Percentiles rank a stretch among this genome's conserved stretches.
These are phyloP conservation scores for Agrochola litura DNA, from an alignment of 2,888 invertebrate genomes.

Conservation along the genomic window DNA sequence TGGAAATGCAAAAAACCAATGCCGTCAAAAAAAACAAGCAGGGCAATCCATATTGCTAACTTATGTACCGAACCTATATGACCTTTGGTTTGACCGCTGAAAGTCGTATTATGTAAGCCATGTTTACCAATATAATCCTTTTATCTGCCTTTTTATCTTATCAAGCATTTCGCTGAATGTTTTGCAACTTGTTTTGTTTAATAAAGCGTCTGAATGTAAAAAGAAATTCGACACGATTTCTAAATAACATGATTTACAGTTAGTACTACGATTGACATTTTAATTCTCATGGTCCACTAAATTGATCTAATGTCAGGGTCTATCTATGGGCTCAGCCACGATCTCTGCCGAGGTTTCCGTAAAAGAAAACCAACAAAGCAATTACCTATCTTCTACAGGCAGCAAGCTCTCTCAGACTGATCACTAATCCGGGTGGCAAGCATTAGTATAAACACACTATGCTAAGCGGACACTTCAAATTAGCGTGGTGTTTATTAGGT, in stretches of 20 bases:
- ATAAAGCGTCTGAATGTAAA: background rate
- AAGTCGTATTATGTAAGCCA: constrained; percentile 2
- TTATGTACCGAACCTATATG: background rate
- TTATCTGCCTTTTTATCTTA: constrained; percentile 26
- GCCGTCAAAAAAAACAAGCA: background rate
- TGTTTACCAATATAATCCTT: constrained; percentile 10
- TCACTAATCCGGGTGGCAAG: background rate
- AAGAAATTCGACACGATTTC: background rate
- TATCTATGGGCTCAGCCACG: background rate
- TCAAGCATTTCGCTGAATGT: background rate
- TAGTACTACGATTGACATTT: background rate
- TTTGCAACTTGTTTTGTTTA: background rate
- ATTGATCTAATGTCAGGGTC: background rate
- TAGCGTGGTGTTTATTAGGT: background rate
- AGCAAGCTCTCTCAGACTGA: background rate
- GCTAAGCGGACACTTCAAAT: background rate
- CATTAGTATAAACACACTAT: background rate
- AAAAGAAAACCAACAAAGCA: background rate
- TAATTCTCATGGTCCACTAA: background rate
- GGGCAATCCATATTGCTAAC: background rate
- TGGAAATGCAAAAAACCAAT: background rate
- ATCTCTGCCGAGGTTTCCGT: background rate
- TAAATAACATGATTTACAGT: background rate
- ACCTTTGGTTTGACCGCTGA: constrained; percentile 4
- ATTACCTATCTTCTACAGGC: background rate